phyloP scores from a whole-genome alignment of 1,140 invertebrate genomes.

The Aleiodes sp. region DNA sequence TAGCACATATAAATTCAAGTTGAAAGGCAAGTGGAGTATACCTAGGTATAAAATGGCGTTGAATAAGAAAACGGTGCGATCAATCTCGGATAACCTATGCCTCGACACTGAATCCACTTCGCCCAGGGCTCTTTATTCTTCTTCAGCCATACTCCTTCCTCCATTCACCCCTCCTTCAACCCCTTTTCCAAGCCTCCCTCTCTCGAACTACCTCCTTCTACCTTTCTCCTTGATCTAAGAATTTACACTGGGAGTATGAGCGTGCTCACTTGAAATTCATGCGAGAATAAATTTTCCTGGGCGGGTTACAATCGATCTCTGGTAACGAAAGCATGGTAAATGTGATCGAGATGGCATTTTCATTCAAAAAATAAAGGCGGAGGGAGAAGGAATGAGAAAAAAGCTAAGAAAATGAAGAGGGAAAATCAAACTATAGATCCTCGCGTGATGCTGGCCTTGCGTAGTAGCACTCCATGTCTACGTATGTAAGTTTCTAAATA shows the following conservation, averaged over 20 bases:
- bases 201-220: not conserved
- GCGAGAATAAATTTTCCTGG: conserved; percentile 60
- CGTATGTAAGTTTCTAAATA: conserved; percentile 19
- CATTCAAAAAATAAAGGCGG: not conserved
- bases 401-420: not conserved
- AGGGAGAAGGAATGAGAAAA: not conserved
- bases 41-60: conserved; percentile 39
- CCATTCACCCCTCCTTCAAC: not conserved
- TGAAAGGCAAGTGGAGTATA: not conserved
- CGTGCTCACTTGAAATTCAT: conserved; percentile 46
- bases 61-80: conserved; percentile 53
- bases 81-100: conserved; percentile 53
- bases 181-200: conserved; percentile 10
- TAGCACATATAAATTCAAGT: not conserved
- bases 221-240: conserved; percentile 39
- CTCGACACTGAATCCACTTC: conserved; percentile 37
- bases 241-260: conserved; percentile 46
- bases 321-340: not conserved
- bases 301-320: conserved; percentile 3
- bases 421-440: not conserved
- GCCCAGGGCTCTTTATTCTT: conserved; percentile 30
- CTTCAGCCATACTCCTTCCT: conserved; percentile 3
- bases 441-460: conserved; percentile 16
- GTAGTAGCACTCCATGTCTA: conserved; percentile 12
- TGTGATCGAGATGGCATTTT: conserved; percentile 17